A percentile compares a stretch with the other conserved stretches of the same genome.
phyloP scores from a whole-genome alignment of 2,113 vertebrate genomes.

The Laterallus jamaicensis region DNA sequence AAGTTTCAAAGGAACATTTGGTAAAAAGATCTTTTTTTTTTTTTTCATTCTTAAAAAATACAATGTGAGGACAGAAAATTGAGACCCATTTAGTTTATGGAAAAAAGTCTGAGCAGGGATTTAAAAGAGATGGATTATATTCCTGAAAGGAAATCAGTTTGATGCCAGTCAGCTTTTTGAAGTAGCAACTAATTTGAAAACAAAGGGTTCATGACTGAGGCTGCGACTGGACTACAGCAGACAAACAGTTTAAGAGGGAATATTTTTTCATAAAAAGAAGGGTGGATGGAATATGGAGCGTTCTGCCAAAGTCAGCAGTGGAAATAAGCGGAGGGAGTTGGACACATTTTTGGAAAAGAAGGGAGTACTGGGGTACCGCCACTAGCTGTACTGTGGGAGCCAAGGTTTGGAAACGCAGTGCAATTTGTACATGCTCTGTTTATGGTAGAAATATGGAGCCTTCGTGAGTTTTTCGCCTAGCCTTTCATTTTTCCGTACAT shows the following conservation, averaged over 20 bases:
- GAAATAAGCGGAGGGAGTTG: slow-evolving; percentile 62
- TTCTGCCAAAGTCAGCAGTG: slow-evolving; percentile 69
- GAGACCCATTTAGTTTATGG: slow-evolving; percentile 55
- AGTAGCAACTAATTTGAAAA: slow-evolving; percentile 72
- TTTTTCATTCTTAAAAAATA: slow-evolving; percentile 15
- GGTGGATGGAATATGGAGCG: slow-evolving; percentile 41
- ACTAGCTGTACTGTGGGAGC: slow-evolving; percentile 43
- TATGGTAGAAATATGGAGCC: slow-evolving; percentile 28
- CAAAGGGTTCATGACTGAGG: slow-evolving; percentile 57
- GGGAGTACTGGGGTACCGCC: slow-evolving; percentile 37
- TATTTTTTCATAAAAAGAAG: slow-evolving; percentile 33
- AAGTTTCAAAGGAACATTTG: background rate
- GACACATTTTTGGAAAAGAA: slow-evolving; percentile 64
- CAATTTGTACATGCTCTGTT: slow-evolving; percentile 35
- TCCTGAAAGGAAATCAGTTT: slow-evolving; percentile 72
- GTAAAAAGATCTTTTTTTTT: background rate
- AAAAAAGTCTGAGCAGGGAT: slow-evolving; percentile 58
- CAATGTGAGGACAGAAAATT: slow-evolving; percentile 60
- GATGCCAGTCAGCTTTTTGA: slow-evolving; percentile 73
- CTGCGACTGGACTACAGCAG: slow-evolving; percentile 48
- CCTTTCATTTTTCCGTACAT: slow-evolving; percentile 13
- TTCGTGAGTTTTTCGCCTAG: slow-evolving; percentile 48
- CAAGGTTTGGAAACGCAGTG: slow-evolving; percentile 20
- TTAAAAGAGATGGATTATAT: slow-evolving; percentile 65
- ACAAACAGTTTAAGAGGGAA: slow-evolving; percentile 58